phyloP scores from a whole-genome alignment of 2,888 invertebrate species.

The Apodemia hepburni region DNA sequence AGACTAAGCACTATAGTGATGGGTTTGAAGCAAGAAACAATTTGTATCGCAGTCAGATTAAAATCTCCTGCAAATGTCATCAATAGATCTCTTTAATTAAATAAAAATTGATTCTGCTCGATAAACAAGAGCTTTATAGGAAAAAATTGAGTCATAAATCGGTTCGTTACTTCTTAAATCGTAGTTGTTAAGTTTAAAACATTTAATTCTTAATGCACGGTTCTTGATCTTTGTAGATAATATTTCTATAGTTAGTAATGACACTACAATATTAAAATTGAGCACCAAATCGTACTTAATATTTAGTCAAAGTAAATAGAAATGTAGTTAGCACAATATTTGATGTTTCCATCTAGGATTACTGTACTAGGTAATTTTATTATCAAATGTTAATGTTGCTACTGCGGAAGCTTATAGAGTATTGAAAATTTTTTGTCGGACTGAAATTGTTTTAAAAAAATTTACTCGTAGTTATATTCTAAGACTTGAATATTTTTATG shows the following conservation, averaged over 20 bases:
- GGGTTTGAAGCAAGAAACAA: conserved; percentile 8
- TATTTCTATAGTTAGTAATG: conserved; percentile 60
- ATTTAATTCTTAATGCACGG: conserved; percentile 52
- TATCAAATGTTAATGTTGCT: conserved; percentile 4
- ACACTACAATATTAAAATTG: conserved; percentile 73
- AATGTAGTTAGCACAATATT: conserved; percentile 55
- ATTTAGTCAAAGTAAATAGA: conserved; percentile 70
- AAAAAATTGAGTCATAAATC: conserved; percentile 25
- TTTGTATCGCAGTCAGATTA: neutral
- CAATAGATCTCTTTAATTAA: conserved; percentile 7
- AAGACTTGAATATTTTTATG: conserved; percentile 46
- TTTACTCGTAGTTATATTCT: conserved; percentile 51
- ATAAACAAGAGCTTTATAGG: neutral
- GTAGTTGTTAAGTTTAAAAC: conserved; percentile 38
- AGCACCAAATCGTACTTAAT: conserved; percentile 81
- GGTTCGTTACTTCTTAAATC: conserved; percentile 23
- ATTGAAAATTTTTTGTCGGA: conserved; percentile 38
- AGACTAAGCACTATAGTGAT: conserved; percentile 31
- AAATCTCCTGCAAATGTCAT: conserved; percentile 3
- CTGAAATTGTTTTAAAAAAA: conserved; percentile 70
- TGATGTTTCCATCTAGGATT: conserved; percentile 44
- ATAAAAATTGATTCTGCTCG: conserved; percentile 6
- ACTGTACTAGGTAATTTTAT: neutral
- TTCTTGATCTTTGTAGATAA: conserved; percentile 70
- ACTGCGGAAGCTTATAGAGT: conserved; percentile 3